Conservation (phyloP, 30 jellyfish, hydroid and myxozoan genomes). For the Aurelia aurita region DNA sequence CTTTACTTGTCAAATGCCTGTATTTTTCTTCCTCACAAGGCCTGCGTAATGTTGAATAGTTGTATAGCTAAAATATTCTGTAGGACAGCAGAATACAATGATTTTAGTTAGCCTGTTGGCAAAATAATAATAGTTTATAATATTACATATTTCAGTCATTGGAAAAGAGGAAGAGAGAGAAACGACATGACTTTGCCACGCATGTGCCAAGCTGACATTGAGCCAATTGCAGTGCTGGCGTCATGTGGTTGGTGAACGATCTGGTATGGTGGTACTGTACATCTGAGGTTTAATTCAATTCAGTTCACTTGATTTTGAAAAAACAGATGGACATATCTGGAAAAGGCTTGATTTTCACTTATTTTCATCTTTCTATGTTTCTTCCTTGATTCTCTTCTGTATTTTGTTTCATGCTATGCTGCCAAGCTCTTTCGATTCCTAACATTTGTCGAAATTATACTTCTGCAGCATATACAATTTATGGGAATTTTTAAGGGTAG, state of each 20-base stretch:
- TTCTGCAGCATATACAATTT: too few relatives aligned
- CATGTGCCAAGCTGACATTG: constrained; percentile 74
- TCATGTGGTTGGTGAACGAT: constrained; percentile 41
- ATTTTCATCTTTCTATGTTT: not conserved
- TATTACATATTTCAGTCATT: constrained; percentile 79
- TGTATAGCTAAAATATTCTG: too few relatives aligned
- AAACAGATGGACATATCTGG: constrained; percentile 47
- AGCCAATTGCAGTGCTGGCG: constrained; percentile 75
- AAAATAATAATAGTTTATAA: too few relatives aligned
- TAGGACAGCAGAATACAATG: too few relatives aligned
- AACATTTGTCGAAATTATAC: not conserved
- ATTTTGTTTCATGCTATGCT: constrained; percentile 29
- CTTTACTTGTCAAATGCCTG: too few relatives aligned
- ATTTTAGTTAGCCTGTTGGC: too few relatives aligned
- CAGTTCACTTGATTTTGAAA: too few relatives aligned
- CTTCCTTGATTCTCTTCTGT: not conserved
- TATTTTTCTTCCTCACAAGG: too few relatives aligned
- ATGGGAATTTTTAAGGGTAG: too few relatives aligned
- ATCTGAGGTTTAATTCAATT: constrained; percentile 5
- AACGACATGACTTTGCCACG: constrained; percentile 42
- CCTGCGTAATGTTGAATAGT: too few relatives aligned
- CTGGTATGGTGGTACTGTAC: constrained; percentile 5
- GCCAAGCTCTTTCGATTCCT: constrained; percentile 53
- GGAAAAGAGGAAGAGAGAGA: constrained; percentile 46
- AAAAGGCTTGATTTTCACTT: constrained; percentile 65